Evolutionary conservation across 1,140 invertebrate species (phyloP), one percentile per base, ranked within the genome.

Genomic region (Diploscapter pachys): DNA sequence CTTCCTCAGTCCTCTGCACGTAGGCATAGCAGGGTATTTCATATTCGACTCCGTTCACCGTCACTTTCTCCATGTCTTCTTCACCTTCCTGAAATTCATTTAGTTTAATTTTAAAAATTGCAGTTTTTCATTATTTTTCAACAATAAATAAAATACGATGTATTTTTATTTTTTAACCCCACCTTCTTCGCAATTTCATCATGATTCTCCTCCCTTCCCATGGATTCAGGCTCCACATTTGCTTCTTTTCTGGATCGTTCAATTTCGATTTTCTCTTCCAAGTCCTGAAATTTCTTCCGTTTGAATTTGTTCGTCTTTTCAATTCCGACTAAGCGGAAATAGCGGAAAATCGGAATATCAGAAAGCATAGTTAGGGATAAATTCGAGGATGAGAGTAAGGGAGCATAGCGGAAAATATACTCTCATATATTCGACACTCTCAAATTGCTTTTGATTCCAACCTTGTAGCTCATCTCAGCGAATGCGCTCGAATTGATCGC

Each of bases 1-100:
- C 68, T 6, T 83, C 80, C n/a, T 81, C 88, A 85, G 87, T 85
- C 11, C 92, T 90, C 81, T 92, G 91, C 51, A 94, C 88, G 85
- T 96, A 96, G 2, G 95, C 93, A 88, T 94, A 96, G 85, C 96
- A 94, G 50, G 93, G 93, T 75, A 92, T 89, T 80, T 89, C 87
- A 81, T 92, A 94, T 2, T 90, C 89, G 85, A 91, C 89, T 78
- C 91, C 91, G 81, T 92, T 91, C 78, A 89, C 90, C 74, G 89
- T 90, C 86, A 92, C 88, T 4, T 48, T 81, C 79, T 87, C 81
- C 83, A 86, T 71, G 81, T 85, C 79, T 3, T 63, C 71, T 55
- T 79, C 78, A 8, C 62, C 69, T 64, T 76, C 73, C 74, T 68
- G 76, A 73, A 76, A 73, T 6, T 52, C 48, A 57, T 62, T 59